Percentiles rank a stretch among this genome's conserved stretches.
phyloP scores from a whole-genome alignment of 2,888 invertebrate species.

The Drosophila ustulata region DNA sequence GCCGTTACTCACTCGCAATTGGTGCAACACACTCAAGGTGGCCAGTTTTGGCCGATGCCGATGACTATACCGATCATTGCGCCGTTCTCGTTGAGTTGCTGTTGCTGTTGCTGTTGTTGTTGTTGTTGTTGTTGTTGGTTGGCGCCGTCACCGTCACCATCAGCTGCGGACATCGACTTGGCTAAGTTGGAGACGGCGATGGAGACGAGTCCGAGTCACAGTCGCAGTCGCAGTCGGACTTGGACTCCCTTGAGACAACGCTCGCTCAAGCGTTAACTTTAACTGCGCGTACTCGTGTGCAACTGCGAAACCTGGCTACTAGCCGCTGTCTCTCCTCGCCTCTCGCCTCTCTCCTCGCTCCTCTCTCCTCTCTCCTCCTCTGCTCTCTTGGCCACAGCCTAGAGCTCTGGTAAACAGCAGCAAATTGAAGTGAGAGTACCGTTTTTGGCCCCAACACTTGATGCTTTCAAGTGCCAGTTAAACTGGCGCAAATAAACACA shows the following conservation, averaged over 20 bases:
- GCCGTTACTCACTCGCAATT: slow-evolving; percentile 47
- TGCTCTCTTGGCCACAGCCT: too few relatives aligned
- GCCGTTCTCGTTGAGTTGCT: slow-evolving; percentile 68
- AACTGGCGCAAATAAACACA: slow-evolving; percentile 39
- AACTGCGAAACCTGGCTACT: slow-evolving; percentile 40
- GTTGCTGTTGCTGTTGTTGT: background rate
- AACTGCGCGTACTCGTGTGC: slow-evolving; percentile 59
- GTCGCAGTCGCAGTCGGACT: slow-evolving; percentile 7
- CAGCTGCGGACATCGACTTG: slow-evolving; percentile 24
- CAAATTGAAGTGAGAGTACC: slow-evolving; percentile 53
- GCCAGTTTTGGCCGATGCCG: slow-evolving; percentile 44
- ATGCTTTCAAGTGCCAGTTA: slow-evolving; percentile 52
- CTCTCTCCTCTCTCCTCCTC: too few relatives aligned
- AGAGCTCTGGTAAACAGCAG: slow-evolving; percentile 17
- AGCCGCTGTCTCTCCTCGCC: background rate
- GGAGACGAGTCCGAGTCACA: slow-evolving; percentile 1
- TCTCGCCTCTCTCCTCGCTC: too few relatives aligned
- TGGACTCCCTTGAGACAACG: slow-evolving; percentile 26
- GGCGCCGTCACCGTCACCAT: slow-evolving; percentile 30
- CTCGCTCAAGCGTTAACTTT: slow-evolving; percentile 60
- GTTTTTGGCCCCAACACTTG: slow-evolving; percentile 49
- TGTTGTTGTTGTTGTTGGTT: slow-evolving; percentile 6
- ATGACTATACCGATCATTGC: slow-evolving; percentile 51
- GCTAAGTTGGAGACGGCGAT: slow-evolving; percentile 7
- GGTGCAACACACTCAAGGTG: slow-evolving; percentile 55